phyloP scores from a whole-genome alignment of 2,888 invertebrate species.

The Harpalus rubripes region DNA sequence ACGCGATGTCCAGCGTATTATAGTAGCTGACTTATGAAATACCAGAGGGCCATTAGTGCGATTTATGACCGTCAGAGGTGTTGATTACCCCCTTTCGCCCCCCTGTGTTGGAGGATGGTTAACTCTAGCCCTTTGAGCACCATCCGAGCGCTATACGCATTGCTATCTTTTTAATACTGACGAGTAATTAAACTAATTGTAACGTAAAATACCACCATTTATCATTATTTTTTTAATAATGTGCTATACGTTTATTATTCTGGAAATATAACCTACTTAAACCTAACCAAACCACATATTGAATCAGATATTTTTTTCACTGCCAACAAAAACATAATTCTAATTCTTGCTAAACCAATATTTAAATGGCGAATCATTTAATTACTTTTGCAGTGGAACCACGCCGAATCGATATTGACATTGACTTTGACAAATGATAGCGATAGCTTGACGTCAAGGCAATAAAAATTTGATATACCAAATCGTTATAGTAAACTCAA shows the following conservation, averaged over 20 bases:
- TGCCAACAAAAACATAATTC: too few species aligned
- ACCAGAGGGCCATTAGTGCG: constrained; percentile 77
- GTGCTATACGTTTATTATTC: background rate
- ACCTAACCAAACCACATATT: too few species aligned
- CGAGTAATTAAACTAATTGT: constrained; percentile 12
- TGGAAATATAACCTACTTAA: too few species aligned
- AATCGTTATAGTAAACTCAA: too few species aligned
- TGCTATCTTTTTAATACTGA: constrained; percentile 6
- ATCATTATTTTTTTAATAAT: background rate
- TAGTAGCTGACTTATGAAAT: constrained; percentile 75
- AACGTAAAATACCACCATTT: background rate
- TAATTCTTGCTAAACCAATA: too few species aligned
- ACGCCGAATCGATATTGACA: too few species aligned
- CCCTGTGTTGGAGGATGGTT: constrained; percentile 42
- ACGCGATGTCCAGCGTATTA: constrained; percentile 66
- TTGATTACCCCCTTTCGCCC: constrained; percentile 72
- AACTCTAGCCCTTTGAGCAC: constrained; percentile 4
- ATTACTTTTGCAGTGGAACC: too few species aligned
- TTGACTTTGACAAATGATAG: too few species aligned
- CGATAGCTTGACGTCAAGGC: too few species aligned
- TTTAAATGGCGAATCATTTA: too few species aligned
- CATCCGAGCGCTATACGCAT: background rate
- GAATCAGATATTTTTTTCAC: too few species aligned
- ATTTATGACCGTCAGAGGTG: constrained; percentile 75
- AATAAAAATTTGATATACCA: too few species aligned